phyloP scores from a whole-genome alignment of 2,888 invertebrate species.

The Troglohyphantes excavatus region DNA sequence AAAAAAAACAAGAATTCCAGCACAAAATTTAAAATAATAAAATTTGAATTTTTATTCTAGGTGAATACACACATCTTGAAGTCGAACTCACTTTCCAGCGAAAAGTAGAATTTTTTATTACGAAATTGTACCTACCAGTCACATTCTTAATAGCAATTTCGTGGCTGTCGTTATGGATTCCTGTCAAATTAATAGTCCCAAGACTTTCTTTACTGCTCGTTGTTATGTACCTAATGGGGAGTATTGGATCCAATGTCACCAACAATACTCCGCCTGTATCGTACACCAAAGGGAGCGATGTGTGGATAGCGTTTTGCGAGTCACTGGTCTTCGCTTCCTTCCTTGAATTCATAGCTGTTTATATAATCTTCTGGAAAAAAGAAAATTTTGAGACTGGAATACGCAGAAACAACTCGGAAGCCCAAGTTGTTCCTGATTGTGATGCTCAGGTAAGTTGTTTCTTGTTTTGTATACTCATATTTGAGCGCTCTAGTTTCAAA shows the following conservation, averaged over 20 bases:
- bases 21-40: no score
- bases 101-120: conserved; percentile 45
- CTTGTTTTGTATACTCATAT: no score
- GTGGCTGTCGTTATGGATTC: conserved; percentile 54
- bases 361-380: conserved; percentile 1
- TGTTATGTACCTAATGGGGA: conserved; percentile 47
- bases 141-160: conserved; percentile 38
- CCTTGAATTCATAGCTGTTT: conserved; percentile 36
- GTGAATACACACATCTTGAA: conserved; percentile 4
- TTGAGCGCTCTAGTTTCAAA: no score
- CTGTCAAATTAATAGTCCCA: conserved; percentile 7
- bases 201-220: conserved; percentile 52
- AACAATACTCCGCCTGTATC: conserved; percentile 34
- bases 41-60: conserved; percentile 36
- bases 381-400: not conserved
- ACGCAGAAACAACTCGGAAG: conserved; percentile 14
- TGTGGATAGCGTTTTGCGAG: conserved; percentile 61
- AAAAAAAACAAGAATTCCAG: no score
- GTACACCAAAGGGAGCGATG: conserved; percentile 63
- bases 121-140: conserved; percentile 48
- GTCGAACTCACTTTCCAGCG: conserved; percentile 36
- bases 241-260: conserved; percentile 19
- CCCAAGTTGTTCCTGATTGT: not conserved
- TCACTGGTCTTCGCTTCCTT: conserved; percentile 54
- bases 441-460: conserved; percentile 43